Conservation (phyloP, 1,140 invertebrate genomes). For the Drosophila melanogaster region DNA sequence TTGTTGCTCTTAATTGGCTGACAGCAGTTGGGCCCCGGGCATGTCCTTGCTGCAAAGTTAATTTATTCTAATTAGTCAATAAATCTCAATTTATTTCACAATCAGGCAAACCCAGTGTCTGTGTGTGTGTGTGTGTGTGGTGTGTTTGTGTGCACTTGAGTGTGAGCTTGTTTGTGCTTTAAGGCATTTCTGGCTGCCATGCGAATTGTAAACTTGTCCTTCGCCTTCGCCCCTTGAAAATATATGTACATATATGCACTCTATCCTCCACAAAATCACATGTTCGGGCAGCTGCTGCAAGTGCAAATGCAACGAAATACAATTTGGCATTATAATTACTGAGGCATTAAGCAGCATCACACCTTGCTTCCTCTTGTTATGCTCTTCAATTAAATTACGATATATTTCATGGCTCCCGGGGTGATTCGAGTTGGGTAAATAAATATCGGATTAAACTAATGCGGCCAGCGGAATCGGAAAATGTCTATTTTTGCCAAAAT, state of each 20-base stretch:
- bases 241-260: neutral
- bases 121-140: conserved; percentile 14
- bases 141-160: conserved; percentile 17
- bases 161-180: conserved; percentile 33
- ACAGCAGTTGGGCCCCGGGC: conserved; percentile 41
- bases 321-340: conserved; percentile 58
- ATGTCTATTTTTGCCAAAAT: neutral
- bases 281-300: conserved; percentile 35
- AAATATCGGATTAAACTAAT: conserved; percentile 27
- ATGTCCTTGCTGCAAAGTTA: conserved; percentile 62
- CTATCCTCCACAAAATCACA: neutral
- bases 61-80: conserved; percentile 84
- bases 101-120: conserved; percentile 28
- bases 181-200: conserved; percentile 45
- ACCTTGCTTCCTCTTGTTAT: conserved; percentile 57
- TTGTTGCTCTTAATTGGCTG: conserved; percentile 49
- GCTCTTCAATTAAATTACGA: conserved; percentile 60
- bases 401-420: conserved; percentile 36
- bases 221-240: neutral
- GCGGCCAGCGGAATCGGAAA: conserved; percentile 6
- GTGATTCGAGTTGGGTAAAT: conserved; percentile 19
- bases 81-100: conserved; percentile 79
- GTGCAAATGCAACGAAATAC: conserved; percentile 40
- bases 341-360: conserved; percentile 72
- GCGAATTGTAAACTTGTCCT: conserved; percentile 33